These are phyloP conservation scores for Sphenopsis melanotis DNA, from an alignment of 2,797 vertebrate genomes.

Conservation along the genomic window DNA sequence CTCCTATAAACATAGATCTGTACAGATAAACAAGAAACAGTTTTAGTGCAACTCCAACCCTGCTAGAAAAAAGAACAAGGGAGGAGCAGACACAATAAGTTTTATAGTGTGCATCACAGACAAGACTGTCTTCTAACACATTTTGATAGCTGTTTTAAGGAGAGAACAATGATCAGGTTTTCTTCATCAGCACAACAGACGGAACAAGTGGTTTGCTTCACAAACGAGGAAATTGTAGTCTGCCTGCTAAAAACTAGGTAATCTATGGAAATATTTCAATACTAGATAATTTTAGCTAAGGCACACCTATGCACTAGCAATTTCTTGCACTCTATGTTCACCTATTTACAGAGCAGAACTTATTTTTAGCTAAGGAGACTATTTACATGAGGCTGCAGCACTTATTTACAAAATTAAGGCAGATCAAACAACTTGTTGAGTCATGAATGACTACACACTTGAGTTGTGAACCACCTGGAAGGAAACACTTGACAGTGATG, in stretches of 20 bases:
- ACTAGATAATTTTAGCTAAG: background rate
- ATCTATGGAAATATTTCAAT: background rate
- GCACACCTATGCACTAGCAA: background rate
- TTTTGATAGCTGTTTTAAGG: background rate
- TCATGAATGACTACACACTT: background rate
- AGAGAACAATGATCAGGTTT: background rate
- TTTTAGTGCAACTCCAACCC: background rate
- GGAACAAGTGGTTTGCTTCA: background rate
- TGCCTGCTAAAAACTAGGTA: background rate
- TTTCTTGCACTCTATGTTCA: background rate
- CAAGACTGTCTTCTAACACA: background rate
- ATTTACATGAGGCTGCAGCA: background rate
- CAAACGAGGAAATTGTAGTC: background rate
- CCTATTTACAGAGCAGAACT: background rate
- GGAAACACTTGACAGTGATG: background rate
- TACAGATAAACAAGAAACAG: background rate
- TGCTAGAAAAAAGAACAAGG: rapidly evolving
- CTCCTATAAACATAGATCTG: background rate
- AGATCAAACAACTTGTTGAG: background rate
- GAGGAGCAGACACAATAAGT: background rate
- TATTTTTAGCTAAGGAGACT: background rate
- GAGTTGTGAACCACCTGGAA: background rate
- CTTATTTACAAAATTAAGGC: background rate
- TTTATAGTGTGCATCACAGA: background rate
- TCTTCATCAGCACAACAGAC: background rate